These are phyloP conservation scores for Ursus arctos DNA, from an alignment of 2,113 vertebrate species.

Conservation along the genomic window DNA sequence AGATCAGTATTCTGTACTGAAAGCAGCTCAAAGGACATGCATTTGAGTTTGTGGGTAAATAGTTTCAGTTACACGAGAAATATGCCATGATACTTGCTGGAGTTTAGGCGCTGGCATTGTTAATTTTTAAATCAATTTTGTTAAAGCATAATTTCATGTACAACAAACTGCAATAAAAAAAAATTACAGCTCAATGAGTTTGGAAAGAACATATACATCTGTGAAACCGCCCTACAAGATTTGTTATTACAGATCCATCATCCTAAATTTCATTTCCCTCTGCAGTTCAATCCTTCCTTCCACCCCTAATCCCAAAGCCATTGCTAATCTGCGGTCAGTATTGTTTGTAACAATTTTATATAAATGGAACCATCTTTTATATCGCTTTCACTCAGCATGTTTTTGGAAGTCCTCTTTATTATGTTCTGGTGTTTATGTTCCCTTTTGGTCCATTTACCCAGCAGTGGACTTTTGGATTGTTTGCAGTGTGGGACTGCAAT, in stretches of 20 bases:
- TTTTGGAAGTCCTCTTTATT: not conserved
- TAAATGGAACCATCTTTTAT: not conserved
- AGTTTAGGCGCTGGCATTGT: not conserved
- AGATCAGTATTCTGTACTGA: not conserved
- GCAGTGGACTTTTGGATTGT: not conserved
- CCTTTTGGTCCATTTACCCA: not conserved
- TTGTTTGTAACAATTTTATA: not conserved
- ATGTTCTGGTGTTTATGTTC: not conserved
- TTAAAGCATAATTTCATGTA: not conserved
- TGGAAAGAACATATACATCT: not conserved
- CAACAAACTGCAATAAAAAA: not conserved
- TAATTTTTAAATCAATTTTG: constrained; percentile 28
- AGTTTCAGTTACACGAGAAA: not conserved
- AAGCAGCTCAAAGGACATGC: not conserved
- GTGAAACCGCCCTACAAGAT: not conserved
- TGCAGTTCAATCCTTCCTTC: not conserved
- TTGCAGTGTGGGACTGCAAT: not conserved
- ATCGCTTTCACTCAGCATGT: not conserved
- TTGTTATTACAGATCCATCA: not conserved
- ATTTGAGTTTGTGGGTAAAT: not conserved
- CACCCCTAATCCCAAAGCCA: not conserved
- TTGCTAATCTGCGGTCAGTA: not conserved
- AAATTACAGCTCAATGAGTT: not conserved
- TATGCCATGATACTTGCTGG: not conserved
- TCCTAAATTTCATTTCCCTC: not conserved